Evolutionary conservation across 1,140 invertebrate species (phyloP).

Genomic region (Sinella curviseta): DNA sequence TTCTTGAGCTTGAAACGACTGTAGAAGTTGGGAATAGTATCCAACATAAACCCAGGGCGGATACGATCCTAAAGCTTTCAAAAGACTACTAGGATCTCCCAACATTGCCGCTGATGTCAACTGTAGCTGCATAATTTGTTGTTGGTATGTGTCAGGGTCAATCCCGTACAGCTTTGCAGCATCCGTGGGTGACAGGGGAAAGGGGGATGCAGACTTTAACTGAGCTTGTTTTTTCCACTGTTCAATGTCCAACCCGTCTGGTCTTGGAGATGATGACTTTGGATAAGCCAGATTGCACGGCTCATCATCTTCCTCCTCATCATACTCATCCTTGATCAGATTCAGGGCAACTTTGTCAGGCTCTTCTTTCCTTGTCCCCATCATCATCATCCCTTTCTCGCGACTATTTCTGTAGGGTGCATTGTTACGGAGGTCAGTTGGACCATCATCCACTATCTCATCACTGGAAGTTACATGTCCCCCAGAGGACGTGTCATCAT

Average conservation of each 20-base stretch:
- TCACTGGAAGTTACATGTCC: constrained; percentile 44
- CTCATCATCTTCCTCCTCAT: constrained; percentile 38
- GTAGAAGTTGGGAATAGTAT: constrained; percentile 52
- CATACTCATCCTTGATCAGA: constrained; percentile 30
- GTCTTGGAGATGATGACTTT: constrained; percentile 1
- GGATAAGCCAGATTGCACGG: constrained; percentile 44
- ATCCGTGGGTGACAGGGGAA: constrained; percentile 41
- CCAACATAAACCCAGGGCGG: constrained; percentile 51
- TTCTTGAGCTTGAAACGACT: constrained; percentile 52
- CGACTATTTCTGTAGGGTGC: constrained; percentile 7
- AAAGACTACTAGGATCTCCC: constrained; percentile 38
- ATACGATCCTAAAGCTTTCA: constrained; percentile 45
- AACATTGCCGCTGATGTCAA: constrained; percentile 43
- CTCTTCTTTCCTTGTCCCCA: background rate
- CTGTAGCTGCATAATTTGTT: constrained; percentile 49
- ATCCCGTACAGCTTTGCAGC: constrained; percentile 42
- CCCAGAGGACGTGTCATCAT: constrained; percentile 46
- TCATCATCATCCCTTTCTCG: background rate
- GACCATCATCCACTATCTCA: constrained; percentile 36
- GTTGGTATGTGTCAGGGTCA: constrained; percentile 48
- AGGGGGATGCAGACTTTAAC: background rate
- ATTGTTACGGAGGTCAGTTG: constrained; percentile 30
- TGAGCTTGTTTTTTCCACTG: constrained; percentile 14
- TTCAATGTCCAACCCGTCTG: background rate
- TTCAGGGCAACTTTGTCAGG: background rate